These are phyloP conservation scores for Philonicus albiceps DNA, from an alignment of 2,888 invertebrate species.

Conservation along the genomic window DNA sequence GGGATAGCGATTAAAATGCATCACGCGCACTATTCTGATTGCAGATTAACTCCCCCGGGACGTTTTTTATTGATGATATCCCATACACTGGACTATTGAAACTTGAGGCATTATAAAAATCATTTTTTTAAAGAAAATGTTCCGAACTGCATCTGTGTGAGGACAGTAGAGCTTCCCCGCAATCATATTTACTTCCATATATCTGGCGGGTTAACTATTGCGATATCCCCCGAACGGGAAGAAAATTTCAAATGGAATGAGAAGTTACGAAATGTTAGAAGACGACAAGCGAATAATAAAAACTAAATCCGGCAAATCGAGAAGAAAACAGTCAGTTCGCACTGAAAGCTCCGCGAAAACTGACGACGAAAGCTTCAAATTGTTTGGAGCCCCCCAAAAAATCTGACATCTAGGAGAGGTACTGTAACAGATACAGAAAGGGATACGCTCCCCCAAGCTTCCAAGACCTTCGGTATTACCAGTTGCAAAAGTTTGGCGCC, in stretches of 20 bases:
- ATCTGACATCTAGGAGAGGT: background rate
- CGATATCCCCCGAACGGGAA: background rate
- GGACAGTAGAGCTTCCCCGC: background rate
- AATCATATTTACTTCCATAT: background rate
- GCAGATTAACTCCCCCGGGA: background rate
- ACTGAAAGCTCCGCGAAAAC: constrained; percentile 13
- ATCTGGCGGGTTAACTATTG: background rate
- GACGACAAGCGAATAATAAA: background rate
- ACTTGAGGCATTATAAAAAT: background rate
- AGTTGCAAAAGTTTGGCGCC: background rate
- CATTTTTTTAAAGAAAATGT: background rate
- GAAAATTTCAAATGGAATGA: background rate
- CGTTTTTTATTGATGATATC: background rate
- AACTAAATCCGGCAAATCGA: background rate
- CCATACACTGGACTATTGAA: background rate
- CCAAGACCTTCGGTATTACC: background rate
- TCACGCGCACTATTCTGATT: background rate
- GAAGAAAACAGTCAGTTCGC: background rate
- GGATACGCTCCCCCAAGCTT: background rate
- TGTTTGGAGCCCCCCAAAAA: background rate
- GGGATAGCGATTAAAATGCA: background rate
- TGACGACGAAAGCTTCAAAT: background rate
- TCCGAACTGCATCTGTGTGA: background rate
- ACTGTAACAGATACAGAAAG: background rate
- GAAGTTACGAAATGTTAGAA: background rate